Evolutionary conservation across 2,113 vertebrate genomes (phyloP), one percentile per base, ranked within the genome.

Genomic region (Blennius ocellaris): DNA sequence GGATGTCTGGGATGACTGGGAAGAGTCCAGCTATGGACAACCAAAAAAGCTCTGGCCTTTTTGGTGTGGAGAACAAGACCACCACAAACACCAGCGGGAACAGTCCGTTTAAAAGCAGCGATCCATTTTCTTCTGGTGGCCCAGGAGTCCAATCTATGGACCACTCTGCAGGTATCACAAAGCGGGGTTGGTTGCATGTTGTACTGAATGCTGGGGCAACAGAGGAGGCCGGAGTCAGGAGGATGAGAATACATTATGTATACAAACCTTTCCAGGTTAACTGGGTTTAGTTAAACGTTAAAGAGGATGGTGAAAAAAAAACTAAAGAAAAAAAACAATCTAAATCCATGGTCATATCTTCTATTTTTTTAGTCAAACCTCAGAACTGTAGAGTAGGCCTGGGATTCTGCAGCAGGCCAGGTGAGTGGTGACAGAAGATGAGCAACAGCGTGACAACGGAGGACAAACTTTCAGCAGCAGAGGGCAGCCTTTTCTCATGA

Each of bases 111-210:
- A 92, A 93, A 86, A 63, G 73, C 76, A 84, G 67, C 37, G 85
- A 92, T n/a, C 81, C 82, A 8, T 82, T 90, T 59, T 77, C 88
- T 37, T 64, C 84, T 0, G 63, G 76, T 40, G 83, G 82, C 54
- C 71, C 76, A 2, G 92, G 91, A 83, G 17, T 88, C 83, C 85
- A 76, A 15, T 47, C 82, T 3, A 54, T 62, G 87, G 87, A 88
- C 76, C 85, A 86, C n/a, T 78, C 82, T 64, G 39, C 89, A 92
- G 90, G 91, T 93, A 92, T 73, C 69, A 30, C 21, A 79, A 76
- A 14, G 8, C 10, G 36, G 78, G 65, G 16, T 44, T 37, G 54
- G 44, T 41, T 84, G 80, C 69, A 78, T 70, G 73, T 44, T 41
- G 53, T 37, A 11, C 30, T 53, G 6, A 53, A 15, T 17, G 45